Conservation (phyloP, 2,113 vertebrate species). For the Scortum barcoo region DNA sequence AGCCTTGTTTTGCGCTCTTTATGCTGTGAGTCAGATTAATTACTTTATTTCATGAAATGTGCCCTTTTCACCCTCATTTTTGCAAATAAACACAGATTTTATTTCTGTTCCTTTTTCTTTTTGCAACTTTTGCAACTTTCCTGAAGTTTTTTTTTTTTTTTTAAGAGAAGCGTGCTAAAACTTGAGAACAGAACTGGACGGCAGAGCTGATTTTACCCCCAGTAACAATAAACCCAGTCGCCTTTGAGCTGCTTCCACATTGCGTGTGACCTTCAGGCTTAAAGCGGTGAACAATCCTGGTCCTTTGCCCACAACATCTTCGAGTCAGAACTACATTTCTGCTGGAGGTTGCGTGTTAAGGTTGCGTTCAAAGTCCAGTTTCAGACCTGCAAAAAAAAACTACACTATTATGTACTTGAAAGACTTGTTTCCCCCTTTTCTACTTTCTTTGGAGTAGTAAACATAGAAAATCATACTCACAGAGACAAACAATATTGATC, state of each 20-base stretch:
- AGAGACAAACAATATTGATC: background rate
- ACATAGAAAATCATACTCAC: constrained; percentile 61
- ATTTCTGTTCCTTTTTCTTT: too few species aligned
- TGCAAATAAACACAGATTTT: background rate
- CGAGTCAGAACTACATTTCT: background rate
- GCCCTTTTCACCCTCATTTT: background rate
- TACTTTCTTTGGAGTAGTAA: background rate
- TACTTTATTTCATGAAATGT: background rate
- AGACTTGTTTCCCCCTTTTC: background rate
- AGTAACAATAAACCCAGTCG: constrained; percentile 54
- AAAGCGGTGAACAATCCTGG: constrained; percentile 1
- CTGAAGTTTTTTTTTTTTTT: background rate
- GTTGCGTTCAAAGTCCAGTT: background rate
- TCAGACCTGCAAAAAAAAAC: background rate
- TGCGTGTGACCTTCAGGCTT: constrained; percentile 46
- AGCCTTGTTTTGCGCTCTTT: background rate
- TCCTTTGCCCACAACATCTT: constrained; percentile 11
- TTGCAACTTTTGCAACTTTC: background rate
- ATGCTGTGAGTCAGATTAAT: background rate
- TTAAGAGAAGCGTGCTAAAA: constrained; percentile 16
- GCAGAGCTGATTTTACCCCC: constrained; percentile 44
- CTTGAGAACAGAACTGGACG: constrained; percentile 1
- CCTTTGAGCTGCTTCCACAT: constrained; percentile 28
- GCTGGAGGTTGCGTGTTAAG: background rate
- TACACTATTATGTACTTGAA: background rate